Evolutionary conservation across 2,888 invertebrate genomes (phyloP).

Genomic region (Saturnia japonica): DNA sequence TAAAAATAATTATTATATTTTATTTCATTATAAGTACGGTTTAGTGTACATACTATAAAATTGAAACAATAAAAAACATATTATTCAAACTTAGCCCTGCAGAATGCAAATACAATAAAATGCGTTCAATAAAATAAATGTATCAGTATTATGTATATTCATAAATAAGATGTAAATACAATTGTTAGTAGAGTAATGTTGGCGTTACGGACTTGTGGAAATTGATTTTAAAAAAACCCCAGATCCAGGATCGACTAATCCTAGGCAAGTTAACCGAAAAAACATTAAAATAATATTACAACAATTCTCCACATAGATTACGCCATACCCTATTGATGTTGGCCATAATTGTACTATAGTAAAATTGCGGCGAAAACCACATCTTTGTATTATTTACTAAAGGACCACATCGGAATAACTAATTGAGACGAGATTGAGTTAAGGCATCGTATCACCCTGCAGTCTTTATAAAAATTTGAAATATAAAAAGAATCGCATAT

Average conservation of each 20-base stretch:
- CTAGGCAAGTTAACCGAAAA: background rate
- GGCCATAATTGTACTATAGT: conserved; percentile 9
- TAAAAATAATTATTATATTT: conserved; percentile 74
- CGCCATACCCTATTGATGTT: background rate
- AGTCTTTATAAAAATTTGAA: conserved; percentile 42
- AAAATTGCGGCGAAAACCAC: conserved; percentile 13
- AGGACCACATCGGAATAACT: conserved; percentile 30
- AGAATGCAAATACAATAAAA: conserved; percentile 10
- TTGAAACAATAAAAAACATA: conserved; percentile 63
- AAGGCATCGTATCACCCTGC: conserved; percentile 50
- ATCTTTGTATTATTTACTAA: conserved; percentile 24
- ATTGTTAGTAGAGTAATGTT: background rate
- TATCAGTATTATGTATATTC: conserved; percentile 17
- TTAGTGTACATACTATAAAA: conserved; percentile 57
- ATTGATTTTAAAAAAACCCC: background rate
- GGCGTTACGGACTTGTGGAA: background rate
- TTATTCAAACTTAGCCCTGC: conserved; percentile 30
- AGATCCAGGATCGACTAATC: background rate
- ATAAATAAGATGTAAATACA: conserved; percentile 2
- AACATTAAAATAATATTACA: background rate
- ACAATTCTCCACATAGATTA: background rate
- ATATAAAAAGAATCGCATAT: conserved; percentile 28
- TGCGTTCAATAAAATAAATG: conserved; percentile 12
- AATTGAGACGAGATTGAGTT: conserved; percentile 35
- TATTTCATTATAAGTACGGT: conserved; percentile 70